phyloP scores from a whole-genome alignment of 2,888 invertebrate species.

The Cecidostiba fungosa region DNA sequence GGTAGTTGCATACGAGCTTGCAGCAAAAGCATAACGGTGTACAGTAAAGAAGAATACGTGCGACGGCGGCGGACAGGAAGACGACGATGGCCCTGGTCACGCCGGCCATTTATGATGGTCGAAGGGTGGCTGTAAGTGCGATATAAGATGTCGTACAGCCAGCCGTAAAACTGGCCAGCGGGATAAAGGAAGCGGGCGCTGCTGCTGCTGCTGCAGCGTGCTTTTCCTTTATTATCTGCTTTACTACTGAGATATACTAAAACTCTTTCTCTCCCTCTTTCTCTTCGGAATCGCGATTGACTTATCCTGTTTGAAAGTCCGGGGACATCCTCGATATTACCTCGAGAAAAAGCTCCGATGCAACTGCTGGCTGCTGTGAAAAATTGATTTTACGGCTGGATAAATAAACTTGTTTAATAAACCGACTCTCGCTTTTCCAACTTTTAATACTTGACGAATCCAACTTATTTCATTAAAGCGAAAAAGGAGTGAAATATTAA shows the following conservation, averaged over 20 bases:
- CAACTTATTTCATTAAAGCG: conserved; percentile 8
- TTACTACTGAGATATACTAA: conserved; percentile 73
- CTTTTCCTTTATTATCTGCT: conserved; percentile 72
- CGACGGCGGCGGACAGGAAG: conserved; percentile 13
- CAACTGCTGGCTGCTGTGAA: conserved; percentile 15
- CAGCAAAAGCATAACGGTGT: conserved; percentile 41
- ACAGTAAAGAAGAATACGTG: conserved; percentile 50
- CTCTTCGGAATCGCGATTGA: conserved; percentile 61
- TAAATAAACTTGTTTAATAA: conserved; percentile 52
- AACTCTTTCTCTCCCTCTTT: conserved; percentile 57
- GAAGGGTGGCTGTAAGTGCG: conserved; percentile 68
- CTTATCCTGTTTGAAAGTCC: conserved; percentile 62
- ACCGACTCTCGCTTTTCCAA: not conserved
- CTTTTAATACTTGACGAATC: not conserved
- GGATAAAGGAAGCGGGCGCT: conserved; percentile 37
- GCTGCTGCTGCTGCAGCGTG: conserved; percentile 65
- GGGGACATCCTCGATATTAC: conserved; percentile 42
- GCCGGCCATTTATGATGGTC: conserved; percentile 69
- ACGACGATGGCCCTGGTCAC: conserved; percentile 54
- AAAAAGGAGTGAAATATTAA: not conserved
- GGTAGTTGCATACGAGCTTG: conserved; percentile 15
- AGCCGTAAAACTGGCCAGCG: conserved; percentile 68
- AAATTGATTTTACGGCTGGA: conserved; percentile 55
- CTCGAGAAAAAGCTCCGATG: not conserved
- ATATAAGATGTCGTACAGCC: conserved; percentile 70